These are phyloP conservation scores for Chymomyza caudatula DNA, from an alignment of 2,888 invertebrate genomes.

Conservation along the genomic window DNA sequence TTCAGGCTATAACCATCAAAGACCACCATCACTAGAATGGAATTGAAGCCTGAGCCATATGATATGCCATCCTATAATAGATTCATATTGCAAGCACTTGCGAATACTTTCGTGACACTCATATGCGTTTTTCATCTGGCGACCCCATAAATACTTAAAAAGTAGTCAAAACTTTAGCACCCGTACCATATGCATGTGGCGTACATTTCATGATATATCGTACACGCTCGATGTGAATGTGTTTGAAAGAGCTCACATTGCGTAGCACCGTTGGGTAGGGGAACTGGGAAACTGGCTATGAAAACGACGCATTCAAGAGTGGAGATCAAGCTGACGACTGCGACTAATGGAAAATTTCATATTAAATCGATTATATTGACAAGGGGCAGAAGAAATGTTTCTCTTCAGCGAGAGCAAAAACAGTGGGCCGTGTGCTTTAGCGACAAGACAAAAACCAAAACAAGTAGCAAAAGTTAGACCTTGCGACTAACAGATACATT, in stretches of 20 bases:
- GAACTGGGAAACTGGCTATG: neutral
- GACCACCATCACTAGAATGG: too few species aligned
- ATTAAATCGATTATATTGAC: constrained; percentile 77
- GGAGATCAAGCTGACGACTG: constrained; percentile 37
- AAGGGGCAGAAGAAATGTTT: constrained; percentile 39
- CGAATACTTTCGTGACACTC: neutral
- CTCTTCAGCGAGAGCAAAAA: neutral
- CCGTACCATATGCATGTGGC: neutral
- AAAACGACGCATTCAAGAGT: neutral
- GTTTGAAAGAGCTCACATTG: neutral
- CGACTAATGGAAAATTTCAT: constrained; percentile 76
- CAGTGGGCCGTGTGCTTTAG: neutral
- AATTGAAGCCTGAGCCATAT: too few species aligned
- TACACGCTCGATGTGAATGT: neutral
- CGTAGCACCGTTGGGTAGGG: neutral
- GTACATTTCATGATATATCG: neutral
- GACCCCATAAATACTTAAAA: constrained; percentile 36
- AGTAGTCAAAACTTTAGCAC: constrained; percentile 9
- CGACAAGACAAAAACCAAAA: constrained; percentile 16
- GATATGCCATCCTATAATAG: neutral
- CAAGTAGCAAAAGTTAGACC: constrained; percentile 25
- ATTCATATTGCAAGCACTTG: neutral
- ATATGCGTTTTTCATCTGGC: neutral
- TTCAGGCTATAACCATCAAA: neutral
- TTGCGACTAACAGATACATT: neutral